Conservation (phyloP, 2,888 invertebrate genomes). For the Lottia gigantea region DNA sequence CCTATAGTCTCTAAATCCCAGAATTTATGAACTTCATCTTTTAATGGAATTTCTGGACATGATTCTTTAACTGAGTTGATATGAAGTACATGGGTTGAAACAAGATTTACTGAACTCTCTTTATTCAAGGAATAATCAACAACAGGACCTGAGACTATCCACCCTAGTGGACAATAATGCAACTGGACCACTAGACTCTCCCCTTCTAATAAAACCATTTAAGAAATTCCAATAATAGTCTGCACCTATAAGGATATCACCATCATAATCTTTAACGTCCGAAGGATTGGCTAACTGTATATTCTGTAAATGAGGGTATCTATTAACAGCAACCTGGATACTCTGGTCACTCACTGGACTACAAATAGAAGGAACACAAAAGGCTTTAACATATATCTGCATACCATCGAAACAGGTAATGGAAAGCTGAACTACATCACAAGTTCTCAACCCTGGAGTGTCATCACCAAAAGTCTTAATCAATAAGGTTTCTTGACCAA, state of each 20-base stretch:
- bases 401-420: neutral
- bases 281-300: neutral
- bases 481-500: neutral
- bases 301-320: neutral
- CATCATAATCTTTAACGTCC: neutral
- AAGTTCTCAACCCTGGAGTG: neutral
- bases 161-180: neutral
- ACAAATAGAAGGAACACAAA: neutral
- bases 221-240: slow-evolving; percentile 8
- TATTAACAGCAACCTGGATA: neutral
- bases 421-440: neutral
- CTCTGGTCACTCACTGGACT: neutral
- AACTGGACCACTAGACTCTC: neutral
- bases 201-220: neutral
- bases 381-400: neutral
- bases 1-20: slow-evolving; percentile 3
- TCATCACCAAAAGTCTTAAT: neutral
- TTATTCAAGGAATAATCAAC: neutral
- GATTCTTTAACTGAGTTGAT: neutral
- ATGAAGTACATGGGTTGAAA: neutral
- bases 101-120: neutral
- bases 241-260: neutral
- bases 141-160: neutral
- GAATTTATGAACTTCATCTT: neutral
- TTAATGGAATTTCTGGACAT: no score